phyloP scores from a whole-genome alignment of 2,113 vertebrate genomes.

The Labeo catla region DNA sequence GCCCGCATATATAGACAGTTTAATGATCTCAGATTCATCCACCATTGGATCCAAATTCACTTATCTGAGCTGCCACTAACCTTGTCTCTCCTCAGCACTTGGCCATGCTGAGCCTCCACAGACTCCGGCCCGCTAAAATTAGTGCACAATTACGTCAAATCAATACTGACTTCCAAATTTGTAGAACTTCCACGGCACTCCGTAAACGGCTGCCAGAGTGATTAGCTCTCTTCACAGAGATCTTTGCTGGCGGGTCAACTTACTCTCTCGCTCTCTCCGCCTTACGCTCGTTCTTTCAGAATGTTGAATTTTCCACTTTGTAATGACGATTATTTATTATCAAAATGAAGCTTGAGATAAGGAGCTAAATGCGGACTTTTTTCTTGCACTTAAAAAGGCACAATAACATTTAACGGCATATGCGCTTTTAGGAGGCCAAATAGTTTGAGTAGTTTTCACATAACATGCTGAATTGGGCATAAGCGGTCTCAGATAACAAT shows the following conservation, averaged over 20 bases:
- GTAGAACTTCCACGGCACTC: constrained; percentile 24
- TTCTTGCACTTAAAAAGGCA: background rate
- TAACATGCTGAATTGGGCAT: background rate
- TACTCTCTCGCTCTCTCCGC: background rate
- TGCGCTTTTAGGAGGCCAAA: background rate
- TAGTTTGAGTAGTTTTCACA: background rate
- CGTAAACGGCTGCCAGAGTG: constrained; percentile 27
- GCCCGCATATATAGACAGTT: background rate
- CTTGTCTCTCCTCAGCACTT: constrained; percentile 1
- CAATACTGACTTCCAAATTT: constrained; percentile 39
- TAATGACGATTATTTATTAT: constrained; percentile 5
- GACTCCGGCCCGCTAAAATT: constrained; percentile 30
- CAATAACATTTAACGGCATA: background rate
- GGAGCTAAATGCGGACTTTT: constrained; percentile 9
- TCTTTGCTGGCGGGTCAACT: constrained; percentile 25
- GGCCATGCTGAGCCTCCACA: background rate
- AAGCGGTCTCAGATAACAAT: background rate
- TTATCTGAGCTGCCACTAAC: constrained; percentile 27
- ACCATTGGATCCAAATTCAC: background rate
- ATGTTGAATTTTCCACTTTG: constrained; percentile 20
- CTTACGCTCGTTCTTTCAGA: background rate
- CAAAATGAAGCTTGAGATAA: constrained; percentile 22
- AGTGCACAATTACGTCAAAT: constrained; percentile 40
- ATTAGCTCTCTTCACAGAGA: constrained; percentile 36
- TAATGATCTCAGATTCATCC: constrained; percentile 29